Conservation (phyloP, 2,113 vertebrate species). For the Xiphias gladius region DNA sequence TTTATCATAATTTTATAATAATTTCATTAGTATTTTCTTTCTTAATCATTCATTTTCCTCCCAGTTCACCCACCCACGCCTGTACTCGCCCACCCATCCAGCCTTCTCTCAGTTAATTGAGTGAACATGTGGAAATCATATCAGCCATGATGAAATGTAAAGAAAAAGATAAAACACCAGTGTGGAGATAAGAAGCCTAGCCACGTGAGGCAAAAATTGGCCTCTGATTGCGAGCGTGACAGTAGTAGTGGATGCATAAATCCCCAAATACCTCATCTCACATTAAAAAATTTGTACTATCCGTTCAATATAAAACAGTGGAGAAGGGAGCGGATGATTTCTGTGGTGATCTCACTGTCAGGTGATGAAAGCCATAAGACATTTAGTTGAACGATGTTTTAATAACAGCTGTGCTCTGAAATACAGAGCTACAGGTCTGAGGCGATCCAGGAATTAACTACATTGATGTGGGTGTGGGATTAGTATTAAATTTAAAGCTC, state of each 20-base stretch:
- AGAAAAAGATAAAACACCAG: conserved; percentile 38
- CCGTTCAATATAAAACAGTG: not conserved
- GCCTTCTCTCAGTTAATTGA: conserved; percentile 42
- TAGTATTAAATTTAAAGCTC: conserved; percentile 41
- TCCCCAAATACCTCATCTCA: conserved; percentile 19
- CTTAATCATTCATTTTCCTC: conserved; percentile 14
- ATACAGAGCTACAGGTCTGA: not conserved
- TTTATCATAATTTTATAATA: conserved; percentile 42
- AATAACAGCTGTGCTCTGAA: conserved; percentile 36
- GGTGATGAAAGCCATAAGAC: conserved; percentile 33
- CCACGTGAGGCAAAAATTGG: conserved; percentile 19
- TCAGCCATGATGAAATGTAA: conserved; percentile 47
- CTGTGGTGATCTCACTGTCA: conserved; percentile 7
- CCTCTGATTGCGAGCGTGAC: not conserved
- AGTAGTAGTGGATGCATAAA: not conserved
- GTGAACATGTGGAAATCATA: conserved; percentile 49
- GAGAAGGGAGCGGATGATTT: not conserved
- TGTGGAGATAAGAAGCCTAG: conserved; percentile 21
- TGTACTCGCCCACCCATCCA: not conserved
- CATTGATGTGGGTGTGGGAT: conserved; percentile 37
- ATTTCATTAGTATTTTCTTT: conserved; percentile 32
- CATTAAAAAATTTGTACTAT: conserved; percentile 3
- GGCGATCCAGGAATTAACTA: conserved; percentile 52
- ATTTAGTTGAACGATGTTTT: conserved; percentile 31
- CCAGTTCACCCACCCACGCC: not conserved